A percentile compares a stretch with the other conserved stretches of the same genome.
phyloP scores from a whole-genome alignment of 1,140 invertebrate species.

The Halictus rubicundus region DNA sequence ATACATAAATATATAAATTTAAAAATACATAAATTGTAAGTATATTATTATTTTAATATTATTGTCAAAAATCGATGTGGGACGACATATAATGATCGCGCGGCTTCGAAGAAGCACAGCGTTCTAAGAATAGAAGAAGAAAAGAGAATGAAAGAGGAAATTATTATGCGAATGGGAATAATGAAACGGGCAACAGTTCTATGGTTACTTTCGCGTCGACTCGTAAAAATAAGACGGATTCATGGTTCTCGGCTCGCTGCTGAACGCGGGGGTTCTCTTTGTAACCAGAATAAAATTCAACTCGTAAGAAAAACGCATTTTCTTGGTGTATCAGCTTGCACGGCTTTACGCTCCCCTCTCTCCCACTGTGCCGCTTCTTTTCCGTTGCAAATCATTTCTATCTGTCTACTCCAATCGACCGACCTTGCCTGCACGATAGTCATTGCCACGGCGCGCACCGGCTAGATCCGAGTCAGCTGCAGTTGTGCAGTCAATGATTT shows the following conservation, averaged over 20 bases:
- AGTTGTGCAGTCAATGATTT: slow-evolving; percentile 32
- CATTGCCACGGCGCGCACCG: slow-evolving; percentile 42
- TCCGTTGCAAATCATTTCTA: not conserved
- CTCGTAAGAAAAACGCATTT: not conserved
- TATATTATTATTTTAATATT: too few relatives aligned
- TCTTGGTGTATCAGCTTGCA: not conserved
- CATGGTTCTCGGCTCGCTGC: too few relatives aligned
- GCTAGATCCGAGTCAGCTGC: slow-evolving; percentile 22
- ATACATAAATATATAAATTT: too few relatives aligned
- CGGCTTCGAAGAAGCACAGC: too few relatives aligned
- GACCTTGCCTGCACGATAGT: slow-evolving; percentile 46
- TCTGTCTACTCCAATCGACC: slow-evolving; percentile 25
- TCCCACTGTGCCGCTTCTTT: not conserved
- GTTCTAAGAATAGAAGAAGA: too few relatives aligned
- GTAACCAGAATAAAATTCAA: slow-evolving; percentile 22
- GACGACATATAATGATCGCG: too few relatives aligned
- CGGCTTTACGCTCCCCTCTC: slow-evolving; percentile 1
- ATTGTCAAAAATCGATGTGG: too few relatives aligned
- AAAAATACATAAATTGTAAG: too few relatives aligned
- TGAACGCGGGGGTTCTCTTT: not conserved
- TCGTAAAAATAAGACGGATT: slow-evolving; percentile 21
- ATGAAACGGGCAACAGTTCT: not conserved
- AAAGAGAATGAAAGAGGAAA: too few relatives aligned
- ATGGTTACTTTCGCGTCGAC: slow-evolving; percentile 16
- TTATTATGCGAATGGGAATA: too few relatives aligned